Evolutionary conservation across 1,140 invertebrate species (phyloP), one percentile per base, ranked within the genome.

Genomic region (Triops longicaudatus): DNA sequence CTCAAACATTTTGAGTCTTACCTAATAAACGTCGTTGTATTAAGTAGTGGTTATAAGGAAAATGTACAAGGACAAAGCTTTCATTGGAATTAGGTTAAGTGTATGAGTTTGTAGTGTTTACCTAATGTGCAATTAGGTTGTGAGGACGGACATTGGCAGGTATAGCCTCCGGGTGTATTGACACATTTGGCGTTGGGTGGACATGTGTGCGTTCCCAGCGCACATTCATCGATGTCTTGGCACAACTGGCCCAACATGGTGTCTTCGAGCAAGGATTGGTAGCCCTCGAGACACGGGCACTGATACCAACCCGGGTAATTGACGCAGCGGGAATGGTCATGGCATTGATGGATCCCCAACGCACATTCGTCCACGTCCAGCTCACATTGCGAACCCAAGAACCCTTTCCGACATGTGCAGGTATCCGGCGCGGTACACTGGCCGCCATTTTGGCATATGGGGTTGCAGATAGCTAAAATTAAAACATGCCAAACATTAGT

Each of bases 171-270:
- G 72, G 92, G 88, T 9, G 88, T 90, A 83, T 97, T 97, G 72
- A 92, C 84, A 84, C 95, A 98, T 82, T 87, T 88, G 80, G 89
- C 90, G 81, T 86, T 88, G 71, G 86, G 87, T 83, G 92, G 90
- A 83, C 92, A 94, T 77, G 91, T 92, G 84, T 93, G 90, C 77
- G 87, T 89, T 71, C 89, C 88, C 81, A 90, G 89, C 78, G 86
- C 85, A 84, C 95, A 96, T 85, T 97, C 94, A 84, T 97, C 90
- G 75, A 96, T 88, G 87, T 97, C 95, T 93, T 89, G 83, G 82
- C 91, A 93, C 71, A 88, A 86, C 26, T 87, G 84, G 73, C 88
- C 89, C 79, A 88, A 85, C 63, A 85, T 87, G 81, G 87, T 89
- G 81, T 90, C 87, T 77, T 86, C 84, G 42, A 87, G 81, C 79